Conservation (phyloP, 2,113 vertebrate genomes). For the Boleophthalmus pectinirostris region DNA sequence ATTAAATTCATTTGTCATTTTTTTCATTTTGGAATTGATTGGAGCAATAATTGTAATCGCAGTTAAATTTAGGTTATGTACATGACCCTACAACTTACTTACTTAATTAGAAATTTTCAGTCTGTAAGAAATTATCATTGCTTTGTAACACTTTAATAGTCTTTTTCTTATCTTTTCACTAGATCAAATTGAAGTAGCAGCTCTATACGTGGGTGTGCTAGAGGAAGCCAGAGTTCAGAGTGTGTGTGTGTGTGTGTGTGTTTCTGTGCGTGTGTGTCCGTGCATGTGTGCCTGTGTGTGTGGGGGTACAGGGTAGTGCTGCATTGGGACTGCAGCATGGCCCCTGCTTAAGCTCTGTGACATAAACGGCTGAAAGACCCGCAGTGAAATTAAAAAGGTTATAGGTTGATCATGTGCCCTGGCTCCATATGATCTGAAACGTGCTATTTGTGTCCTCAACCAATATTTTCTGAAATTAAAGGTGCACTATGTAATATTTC, state of each 20-base stretch:
- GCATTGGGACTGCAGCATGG: conserved; percentile 57
- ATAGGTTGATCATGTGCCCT: background rate
- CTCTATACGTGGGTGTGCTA: conserved; percentile 1
- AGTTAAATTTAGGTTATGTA: background rate
- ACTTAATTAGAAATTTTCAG: background rate
- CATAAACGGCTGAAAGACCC: background rate
- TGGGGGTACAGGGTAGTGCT: conserved; percentile 18
- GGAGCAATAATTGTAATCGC: background rate
- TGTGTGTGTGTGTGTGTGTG: background rate
- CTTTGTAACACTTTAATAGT: background rate
- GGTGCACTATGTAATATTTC: too few relatives aligned
- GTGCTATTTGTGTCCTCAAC: background rate
- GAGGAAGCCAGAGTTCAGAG: conserved; percentile 6
- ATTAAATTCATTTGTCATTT: background rate
- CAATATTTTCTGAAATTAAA: too few relatives aligned
- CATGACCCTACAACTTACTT: background rate
- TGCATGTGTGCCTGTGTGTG: background rate
- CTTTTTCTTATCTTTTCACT: conserved; percentile 9
- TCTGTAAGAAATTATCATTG: background rate
- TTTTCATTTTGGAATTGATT: background rate
- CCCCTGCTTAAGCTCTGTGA: conserved; percentile 11
- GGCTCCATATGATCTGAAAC: background rate
- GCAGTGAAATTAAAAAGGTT: background rate
- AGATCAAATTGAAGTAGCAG: conserved; percentile 25
- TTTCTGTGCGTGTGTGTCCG: conserved; percentile 11